phyloP scores from a whole-genome alignment of 1,140 invertebrate species.

The Ips nitidus region DNA sequence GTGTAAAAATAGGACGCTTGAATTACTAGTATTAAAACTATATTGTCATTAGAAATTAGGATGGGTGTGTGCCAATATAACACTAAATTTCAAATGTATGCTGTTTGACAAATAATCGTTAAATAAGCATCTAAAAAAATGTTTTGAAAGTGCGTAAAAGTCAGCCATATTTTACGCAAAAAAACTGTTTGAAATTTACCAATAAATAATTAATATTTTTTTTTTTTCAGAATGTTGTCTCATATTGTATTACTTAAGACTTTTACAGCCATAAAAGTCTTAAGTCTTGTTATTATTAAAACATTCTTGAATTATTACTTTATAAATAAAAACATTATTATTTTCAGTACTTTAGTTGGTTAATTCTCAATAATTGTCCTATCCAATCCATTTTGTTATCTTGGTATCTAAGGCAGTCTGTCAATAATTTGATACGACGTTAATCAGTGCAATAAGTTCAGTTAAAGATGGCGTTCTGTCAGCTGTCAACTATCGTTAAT shows the following conservation, averaged over 20 bases:
- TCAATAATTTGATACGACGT: too few species aligned
- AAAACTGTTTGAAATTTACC: background rate
- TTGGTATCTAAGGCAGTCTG: background rate
- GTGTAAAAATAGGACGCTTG: too few species aligned
- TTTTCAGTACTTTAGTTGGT: slow-evolving; percentile 4
- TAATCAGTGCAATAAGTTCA: too few species aligned
- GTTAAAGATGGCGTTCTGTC: too few species aligned
- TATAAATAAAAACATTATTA: slow-evolving; percentile 19
- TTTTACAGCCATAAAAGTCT: slow-evolving; percentile 30
- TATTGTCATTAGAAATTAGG: too few species aligned
- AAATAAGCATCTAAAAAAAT: background rate
- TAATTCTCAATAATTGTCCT: background rate
- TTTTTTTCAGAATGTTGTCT: background rate
- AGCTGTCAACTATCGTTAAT: too few species aligned
- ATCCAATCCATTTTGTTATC: background rate
- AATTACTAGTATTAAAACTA: too few species aligned
- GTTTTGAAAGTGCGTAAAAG: background rate
- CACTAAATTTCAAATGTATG: slow-evolving; percentile 1
- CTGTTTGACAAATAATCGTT: slow-evolving; percentile 11
- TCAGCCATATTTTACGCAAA: slow-evolving; percentile 27
- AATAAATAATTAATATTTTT: too few species aligned
- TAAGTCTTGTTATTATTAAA: background rate
- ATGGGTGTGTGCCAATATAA: background rate
- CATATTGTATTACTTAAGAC: slow-evolving; percentile 10
- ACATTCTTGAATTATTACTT: background rate